Conservation (phyloP, 2,113 vertebrate genomes). For the Sialia sialis region DNA sequence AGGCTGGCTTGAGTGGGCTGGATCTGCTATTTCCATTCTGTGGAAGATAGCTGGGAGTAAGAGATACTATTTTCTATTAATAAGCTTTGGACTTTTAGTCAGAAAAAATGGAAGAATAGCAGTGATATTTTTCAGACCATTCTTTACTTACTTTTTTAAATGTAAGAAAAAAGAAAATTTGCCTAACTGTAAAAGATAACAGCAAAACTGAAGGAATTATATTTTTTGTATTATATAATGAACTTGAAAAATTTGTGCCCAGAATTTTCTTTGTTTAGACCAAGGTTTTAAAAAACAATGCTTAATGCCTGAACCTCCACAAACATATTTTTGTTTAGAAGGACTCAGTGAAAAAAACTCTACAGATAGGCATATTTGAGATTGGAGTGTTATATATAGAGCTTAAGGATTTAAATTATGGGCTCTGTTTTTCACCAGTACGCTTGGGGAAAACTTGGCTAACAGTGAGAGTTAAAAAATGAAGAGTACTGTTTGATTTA, state of each 20-base stretch:
- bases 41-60: not conserved
- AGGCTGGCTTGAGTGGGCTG: not conserved
- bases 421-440: not conserved
- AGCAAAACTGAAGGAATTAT: not conserved
- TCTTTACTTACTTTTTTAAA: not conserved
- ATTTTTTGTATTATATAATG: not conserved
- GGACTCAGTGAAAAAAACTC: not conserved
- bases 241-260: not conserved
- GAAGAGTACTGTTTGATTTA: not conserved
- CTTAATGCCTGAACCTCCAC: not conserved
- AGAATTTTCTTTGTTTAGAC: not conserved
- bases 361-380: not conserved
- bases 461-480: not conserved
- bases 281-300: not conserved
- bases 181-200: not conserved
- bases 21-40: not conserved
- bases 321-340: not conserved
- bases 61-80: not conserved
- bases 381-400: not conserved
- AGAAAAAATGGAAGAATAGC: not conserved
- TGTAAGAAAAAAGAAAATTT: not conserved
- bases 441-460: not conserved
- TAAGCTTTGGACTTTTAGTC: not conserved
- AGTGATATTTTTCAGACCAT: not conserved
- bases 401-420: not conserved